Evolutionary conservation across 2,113 vertebrate species (phyloP).

Genomic region (Sakesphorus luctuosus): DNA sequence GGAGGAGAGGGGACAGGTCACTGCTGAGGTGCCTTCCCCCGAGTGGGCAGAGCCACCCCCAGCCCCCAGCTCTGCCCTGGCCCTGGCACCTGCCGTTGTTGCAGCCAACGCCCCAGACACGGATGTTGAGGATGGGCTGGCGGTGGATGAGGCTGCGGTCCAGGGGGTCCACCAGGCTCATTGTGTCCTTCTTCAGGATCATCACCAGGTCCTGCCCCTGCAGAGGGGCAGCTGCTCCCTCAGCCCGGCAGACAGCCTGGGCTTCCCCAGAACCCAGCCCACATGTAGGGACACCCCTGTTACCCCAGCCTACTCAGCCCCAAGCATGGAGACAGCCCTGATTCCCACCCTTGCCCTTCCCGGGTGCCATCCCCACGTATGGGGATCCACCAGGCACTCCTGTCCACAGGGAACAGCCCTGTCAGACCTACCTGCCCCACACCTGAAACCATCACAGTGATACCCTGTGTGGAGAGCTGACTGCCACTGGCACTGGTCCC

Average conservation of each 20-base stretch:
- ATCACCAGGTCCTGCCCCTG: constrained; percentile 95
- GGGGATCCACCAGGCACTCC: not conserved
- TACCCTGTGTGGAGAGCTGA: not conserved
- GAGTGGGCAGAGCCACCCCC: not conserved
- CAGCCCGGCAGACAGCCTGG: not conserved
- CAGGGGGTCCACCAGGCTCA: constrained; percentile 90
- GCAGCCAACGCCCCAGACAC: constrained; percentile 97
- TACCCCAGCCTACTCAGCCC: not conserved
- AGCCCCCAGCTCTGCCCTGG: not conserved
- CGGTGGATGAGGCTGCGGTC: constrained; percentile 89
- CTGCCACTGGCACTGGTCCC: not conserved
- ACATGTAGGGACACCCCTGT: accelerated
- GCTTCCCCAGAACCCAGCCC: not conserved
- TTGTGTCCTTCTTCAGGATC: constrained; percentile 94
- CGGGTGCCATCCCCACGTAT: not conserved
- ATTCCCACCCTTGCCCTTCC: not conserved
- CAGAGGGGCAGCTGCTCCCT: not conserved
- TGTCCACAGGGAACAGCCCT: not conserved
- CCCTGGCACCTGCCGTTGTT: constrained; percentile 88
- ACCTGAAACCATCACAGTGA: accelerated
- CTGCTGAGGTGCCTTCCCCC: not conserved
- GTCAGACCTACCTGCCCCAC: not conserved
- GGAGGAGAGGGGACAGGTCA: constrained; percentile 61
- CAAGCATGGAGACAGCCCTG: accelerated
- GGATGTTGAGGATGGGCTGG: constrained; percentile 95